phyloP scores from a whole-genome alignment of 1,140 invertebrate genomes.

The Aricia agestis region DNA sequence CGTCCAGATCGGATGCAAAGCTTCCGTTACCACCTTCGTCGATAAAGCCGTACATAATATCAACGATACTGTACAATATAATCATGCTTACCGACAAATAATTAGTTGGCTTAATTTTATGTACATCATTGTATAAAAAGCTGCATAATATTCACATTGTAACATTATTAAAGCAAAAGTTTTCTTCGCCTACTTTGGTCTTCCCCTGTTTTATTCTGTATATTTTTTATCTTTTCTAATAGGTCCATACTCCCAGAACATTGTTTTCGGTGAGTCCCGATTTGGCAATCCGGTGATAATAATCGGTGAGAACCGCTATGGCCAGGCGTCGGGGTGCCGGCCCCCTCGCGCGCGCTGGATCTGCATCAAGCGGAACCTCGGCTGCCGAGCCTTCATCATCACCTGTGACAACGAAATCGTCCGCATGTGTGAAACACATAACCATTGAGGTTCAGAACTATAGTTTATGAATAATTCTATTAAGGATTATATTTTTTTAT shows the following conservation, averaged over 20 bases:
- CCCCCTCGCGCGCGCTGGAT: neutral
- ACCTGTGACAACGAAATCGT: neutral
- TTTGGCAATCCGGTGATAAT: slow-evolving; percentile 17
- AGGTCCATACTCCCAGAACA: neutral
- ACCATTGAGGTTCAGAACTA: neutral
- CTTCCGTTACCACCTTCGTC: neutral
- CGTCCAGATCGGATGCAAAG: neutral
- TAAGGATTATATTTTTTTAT: too few species aligned
- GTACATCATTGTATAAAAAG: too few species aligned
- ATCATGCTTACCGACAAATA: neutral
- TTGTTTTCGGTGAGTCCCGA: neutral
- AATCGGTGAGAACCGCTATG: slow-evolving; percentile 12
- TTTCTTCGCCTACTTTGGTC: too few species aligned
- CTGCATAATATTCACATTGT: too few species aligned
- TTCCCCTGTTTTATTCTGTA: too few species aligned
- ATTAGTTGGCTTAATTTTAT: neutral
- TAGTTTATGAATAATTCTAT: too few species aligned
- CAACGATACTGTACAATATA: neutral
- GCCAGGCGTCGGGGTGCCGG: neutral
- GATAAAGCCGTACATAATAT: neutral
- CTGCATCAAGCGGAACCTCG: neutral
- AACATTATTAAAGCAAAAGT: too few species aligned
- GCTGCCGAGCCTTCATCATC: neutral
- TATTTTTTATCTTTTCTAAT: neutral
- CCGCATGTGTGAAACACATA: neutral